Base-by-base conservation (phyloP, 2,888 invertebrate species). In the Trissoscelio sp. region DNA sequence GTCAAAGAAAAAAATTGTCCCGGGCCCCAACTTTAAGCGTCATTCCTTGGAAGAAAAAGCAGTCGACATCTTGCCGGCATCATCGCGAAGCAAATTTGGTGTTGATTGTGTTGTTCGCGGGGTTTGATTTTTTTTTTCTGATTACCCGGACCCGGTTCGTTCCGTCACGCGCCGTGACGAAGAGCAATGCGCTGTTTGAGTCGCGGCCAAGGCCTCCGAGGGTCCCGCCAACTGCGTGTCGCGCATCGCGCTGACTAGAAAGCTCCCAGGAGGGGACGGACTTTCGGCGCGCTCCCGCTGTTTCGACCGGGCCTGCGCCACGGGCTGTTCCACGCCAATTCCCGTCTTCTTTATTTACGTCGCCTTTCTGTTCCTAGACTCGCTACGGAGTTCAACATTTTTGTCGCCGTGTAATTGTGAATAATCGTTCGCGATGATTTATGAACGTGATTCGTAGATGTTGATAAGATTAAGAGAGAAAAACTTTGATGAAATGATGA, bases 221-320 rank as follows among this genome's bases (percentile, higher is more conserved):
- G 66, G 34, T 78, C 83, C 83, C 78, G 28, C 78, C 67, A 74
- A 64, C 83, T 78, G 62, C 70, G 70, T 77, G 78, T 83, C 83
- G 83, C 83, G 83, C 83, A 69, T 83, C 66, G 78, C 79, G 78
- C 83, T 83, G 74, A 74, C 64, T 44, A 12, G 44, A 72, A 77
- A 77, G 75, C 69, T 72, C 18, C 64, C 44, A 67, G 18, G 58
- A 72, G 70, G 81, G 79, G 77, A 77, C 57, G 77, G 83, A 78
- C 80, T 83, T 83, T 78, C 79, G 81, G 79, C 79, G 79, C 79
- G 79, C 69, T 75, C 62, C 11, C 62, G 80, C 46, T 70, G 75
- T 67, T 81, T 73, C 75, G 58, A 51, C 77, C 67, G 77, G 55
- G 81, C 67, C 77, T 81, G 77, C 81, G 81, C 81, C 62, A 44